Base-by-base conservation (phyloP, 2,113 vertebrate genomes). In the Okapia johnstoni region DNA sequence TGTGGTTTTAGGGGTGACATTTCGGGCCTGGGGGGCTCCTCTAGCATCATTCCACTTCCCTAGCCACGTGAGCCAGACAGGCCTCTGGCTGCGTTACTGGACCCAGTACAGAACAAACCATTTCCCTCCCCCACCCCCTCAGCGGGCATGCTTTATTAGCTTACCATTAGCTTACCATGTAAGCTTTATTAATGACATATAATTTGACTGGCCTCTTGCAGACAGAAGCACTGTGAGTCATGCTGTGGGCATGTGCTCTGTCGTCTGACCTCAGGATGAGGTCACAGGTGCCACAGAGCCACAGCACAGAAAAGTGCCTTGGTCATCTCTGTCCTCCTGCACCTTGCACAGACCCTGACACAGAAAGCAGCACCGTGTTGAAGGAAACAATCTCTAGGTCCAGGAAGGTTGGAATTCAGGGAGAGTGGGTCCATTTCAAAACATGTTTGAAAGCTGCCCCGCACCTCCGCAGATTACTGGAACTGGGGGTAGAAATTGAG, bases 101-200 rank as follows among this genome's bases (percentile, higher is more conserved):
- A 50, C 80, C 15, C 14, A n/a, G 54, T 66, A 87, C 54, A 40
- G 30, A 96, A 66, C 52, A 89, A 92, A 23, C 61, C 33, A 12
- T 30, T 84, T 43, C 36, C 16, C 48, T 63, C 58, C 54, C 40
- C 63, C 9, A 1, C 7, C 23, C 33, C 9, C 28, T 26, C 55
- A 40, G 30, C 14, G 5, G 23, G 52, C 7, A 46, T 46, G 46
- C 46, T 46, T 46, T 46, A 46, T 46, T 46, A 46, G 46, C 46
- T 46, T 46, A 40, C 26, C 57, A 46, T 46, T 46, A 46, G 46
- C 46, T 46, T 46, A 40, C 26, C 57, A 36, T 26, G 57, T 80
- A 40, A 28, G 36, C 77, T 88, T 94, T 90, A 95, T 96, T 90
- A 95, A 70, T 96, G 77, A 96, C 87, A 70, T 96, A 30, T 93